phyloP scores from a whole-genome alignment of 2,113 vertebrate genomes.

The Pseudonaja textilis region DNA sequence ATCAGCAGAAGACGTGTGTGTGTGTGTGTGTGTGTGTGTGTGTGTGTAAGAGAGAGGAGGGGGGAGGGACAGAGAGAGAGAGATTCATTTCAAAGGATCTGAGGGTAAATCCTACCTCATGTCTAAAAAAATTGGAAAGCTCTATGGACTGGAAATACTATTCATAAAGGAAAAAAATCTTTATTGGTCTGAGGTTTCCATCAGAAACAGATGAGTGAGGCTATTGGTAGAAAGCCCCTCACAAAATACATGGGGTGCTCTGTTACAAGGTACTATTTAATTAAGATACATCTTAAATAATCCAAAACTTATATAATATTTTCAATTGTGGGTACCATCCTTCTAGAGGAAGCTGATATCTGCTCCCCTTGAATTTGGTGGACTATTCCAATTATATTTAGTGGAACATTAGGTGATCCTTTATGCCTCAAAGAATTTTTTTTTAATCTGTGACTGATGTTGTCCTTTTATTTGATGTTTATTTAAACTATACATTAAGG shows the following conservation, averaged over 20 bases:
- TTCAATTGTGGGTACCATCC: conserved; percentile 32
- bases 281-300: conserved; percentile 17
- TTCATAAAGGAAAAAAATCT: conserved; percentile 1
- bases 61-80: no score
- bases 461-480: conserved; percentile 42
- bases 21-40: background rate
- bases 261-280: background rate
- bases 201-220: background rate
- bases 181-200: background rate
- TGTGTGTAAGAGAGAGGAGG: no score
- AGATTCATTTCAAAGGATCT: background rate
- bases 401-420: conserved; percentile 28
- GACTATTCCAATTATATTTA: conserved; percentile 27
- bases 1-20: background rate
- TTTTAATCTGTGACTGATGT: conserved; percentile 35
- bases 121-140: background rate
- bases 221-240: background rate
- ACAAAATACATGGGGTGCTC: background rate
- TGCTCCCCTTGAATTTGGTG: conserved; percentile 37
- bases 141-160: background rate
- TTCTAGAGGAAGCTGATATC: conserved; percentile 32
- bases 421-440: conserved; percentile 15
- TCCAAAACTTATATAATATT: background rate
- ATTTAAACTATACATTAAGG: conserved; percentile 55
- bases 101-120: background rate